phyloP scores from a whole-genome alignment of 2,797 vertebrate species.

The Acomys russatus region DNA sequence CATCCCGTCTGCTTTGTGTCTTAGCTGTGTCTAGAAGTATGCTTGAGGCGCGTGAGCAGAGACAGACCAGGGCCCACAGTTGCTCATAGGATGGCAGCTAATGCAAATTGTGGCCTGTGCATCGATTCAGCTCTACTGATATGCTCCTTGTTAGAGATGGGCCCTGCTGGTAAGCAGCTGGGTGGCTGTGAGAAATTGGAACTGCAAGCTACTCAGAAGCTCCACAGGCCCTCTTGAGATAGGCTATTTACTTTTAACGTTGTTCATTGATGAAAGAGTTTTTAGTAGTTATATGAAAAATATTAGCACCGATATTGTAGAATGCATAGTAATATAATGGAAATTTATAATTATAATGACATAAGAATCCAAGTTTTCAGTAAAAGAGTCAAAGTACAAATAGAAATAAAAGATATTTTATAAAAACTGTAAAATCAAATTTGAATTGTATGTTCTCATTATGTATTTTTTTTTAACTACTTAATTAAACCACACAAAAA shows the following conservation, averaged over 20 bases:
- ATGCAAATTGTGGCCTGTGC: no score
- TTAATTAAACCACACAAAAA: background rate
- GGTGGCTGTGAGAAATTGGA: no score
- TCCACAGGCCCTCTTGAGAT: no score
- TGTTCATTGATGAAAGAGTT: conserved; percentile 7
- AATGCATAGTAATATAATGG: background rate
- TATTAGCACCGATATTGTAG: background rate
- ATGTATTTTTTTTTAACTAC: conserved; percentile 53
- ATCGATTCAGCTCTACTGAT: no score
- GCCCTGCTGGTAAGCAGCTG: no score
- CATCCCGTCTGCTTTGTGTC: no score
- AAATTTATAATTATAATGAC: background rate
- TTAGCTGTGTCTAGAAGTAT: no score
- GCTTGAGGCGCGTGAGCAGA: no score
- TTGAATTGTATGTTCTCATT: conserved; percentile 36
- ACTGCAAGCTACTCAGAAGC: no score
- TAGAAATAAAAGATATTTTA: conserved; percentile 23
- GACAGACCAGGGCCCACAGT: no score
- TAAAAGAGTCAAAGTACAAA: conserved; percentile 16
- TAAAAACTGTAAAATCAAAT: conserved; percentile 52
- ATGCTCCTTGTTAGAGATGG: no score
- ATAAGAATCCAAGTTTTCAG: background rate
- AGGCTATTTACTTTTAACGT: background rate
- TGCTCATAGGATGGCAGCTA: no score
- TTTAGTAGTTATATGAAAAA: background rate